Conservation (phyloP, 2,888 invertebrate genomes). For the Nomada ruficornis region DNA sequence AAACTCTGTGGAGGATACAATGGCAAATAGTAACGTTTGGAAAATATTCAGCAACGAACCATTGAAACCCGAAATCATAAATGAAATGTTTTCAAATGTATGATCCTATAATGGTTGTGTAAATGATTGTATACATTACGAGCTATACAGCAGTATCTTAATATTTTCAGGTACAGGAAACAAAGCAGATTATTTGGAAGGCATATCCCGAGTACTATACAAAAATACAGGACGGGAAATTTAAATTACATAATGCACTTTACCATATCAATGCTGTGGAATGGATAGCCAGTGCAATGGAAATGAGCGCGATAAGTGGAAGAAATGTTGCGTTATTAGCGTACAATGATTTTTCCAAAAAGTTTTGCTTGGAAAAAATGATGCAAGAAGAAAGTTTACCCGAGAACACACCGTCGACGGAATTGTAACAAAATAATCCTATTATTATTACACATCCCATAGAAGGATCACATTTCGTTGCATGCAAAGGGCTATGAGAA, state of each 20-base stretch:
- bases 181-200: conserved; percentile 84
- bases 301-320: conserved; percentile 87
- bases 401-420: conserved; percentile 17
- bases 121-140: not conserved
- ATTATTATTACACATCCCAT: not conserved
- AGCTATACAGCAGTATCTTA: not conserved
- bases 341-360: conserved; percentile 79
- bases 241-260: conserved; percentile 85
- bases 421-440: conserved; percentile 35
- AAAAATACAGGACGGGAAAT: conserved; percentile 79
- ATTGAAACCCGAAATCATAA: conserved; percentile 83
- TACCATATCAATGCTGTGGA: conserved; percentile 88
- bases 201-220: conserved; percentile 86
- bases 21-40: conserved; percentile 83
- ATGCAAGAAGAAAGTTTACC: not conserved
- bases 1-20: conserved; percentile 77
- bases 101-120: conserved; percentile 8
- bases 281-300: conserved; percentile 89
- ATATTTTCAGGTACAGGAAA: conserved; percentile 72
- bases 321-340: conserved; percentile 87
- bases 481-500: too few species aligned
- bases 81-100: conserved; percentile 84
- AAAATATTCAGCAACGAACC: conserved; percentile 86
- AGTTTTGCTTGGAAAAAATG: conserved; percentile 13
- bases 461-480: not conserved